Evolutionary conservation across 1,140 invertebrate genomes (phyloP).

Genomic region (Ridgeia piscesae): DNA sequence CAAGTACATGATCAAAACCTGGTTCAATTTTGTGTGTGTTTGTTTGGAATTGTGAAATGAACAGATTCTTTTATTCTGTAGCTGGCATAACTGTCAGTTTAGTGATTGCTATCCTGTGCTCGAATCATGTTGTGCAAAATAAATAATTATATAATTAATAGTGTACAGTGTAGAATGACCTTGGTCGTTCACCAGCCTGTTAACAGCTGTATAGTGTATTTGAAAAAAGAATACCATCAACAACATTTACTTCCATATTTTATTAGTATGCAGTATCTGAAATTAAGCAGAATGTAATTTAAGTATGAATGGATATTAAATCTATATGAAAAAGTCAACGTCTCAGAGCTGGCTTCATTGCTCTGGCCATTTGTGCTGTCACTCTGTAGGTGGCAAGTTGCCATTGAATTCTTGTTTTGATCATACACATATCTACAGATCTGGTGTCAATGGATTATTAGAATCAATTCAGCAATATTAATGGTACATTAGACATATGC

Average conservation of each 20-base stretch:
- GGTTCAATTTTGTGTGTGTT: neutral
- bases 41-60: slow-evolving; percentile 6
- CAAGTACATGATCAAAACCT: too few relatives aligned
- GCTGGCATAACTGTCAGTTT: neutral
- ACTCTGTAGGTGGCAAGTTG: neutral
- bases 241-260: neutral
- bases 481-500: neutral
- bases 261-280: neutral
- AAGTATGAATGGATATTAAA: neutral
- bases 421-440: neutral
- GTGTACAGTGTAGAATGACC: neutral
- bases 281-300: neutral
- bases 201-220: too few relatives aligned
- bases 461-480: neutral
- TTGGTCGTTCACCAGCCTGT: neutral
- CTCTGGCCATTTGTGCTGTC: neutral
- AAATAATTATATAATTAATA: neutral
- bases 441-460: neutral
- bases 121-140: neutral
- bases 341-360: neutral
- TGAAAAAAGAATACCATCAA: neutral
- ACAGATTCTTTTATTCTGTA: neutral
- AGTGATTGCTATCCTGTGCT: neutral
- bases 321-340: neutral
- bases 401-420: neutral